These are phyloP conservation scores for Embidobia sp. DNA, from an alignment of 2,888 invertebrate species.

Conservation along the genomic window DNA sequence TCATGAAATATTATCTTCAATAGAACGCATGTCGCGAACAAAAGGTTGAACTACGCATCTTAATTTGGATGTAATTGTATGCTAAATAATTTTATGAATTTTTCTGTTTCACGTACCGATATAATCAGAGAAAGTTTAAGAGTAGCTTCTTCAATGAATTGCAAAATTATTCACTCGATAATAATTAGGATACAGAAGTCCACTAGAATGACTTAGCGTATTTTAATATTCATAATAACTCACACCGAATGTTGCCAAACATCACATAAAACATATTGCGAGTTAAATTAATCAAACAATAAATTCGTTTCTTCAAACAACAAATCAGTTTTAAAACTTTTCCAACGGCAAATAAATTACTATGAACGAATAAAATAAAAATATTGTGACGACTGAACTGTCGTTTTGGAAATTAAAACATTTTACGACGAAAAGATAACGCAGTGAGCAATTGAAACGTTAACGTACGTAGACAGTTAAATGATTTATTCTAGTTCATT, in stretches of 20 bases:
- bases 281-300: too few relatives aligned
- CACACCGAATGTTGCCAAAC: too few relatives aligned
- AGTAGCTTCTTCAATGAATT: conserved; percentile 42
- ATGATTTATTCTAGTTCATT: conserved; percentile 38
- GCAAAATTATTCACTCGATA: conserved; percentile 47
- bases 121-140: conserved; percentile 51
- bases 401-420: too few relatives aligned
- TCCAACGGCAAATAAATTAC: too few relatives aligned
- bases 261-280: too few relatives aligned
- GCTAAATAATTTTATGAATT: conserved; percentile 36
- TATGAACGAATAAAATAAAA: too few relatives aligned
- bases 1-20: conserved; percentile 3
- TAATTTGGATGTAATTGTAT: conserved; percentile 41
- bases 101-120: conserved; percentile 15
- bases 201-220: conserved; percentile 3
- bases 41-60: conserved; percentile 8
- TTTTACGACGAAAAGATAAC: too few relatives aligned
- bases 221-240: not conserved
- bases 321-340: not conserved
- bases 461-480: not conserved
- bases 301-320: too few relatives aligned
- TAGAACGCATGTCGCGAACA: not conserved
- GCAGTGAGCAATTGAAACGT: not conserved
- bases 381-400: too few relatives aligned
- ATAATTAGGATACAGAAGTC: conserved; percentile 11